Percentiles rank a stretch among this genome's conserved stretches.
These are phyloP conservation scores for Stichodactyla helianthus DNA, from an alignment of 64 coral and sea anemone species.

Conservation along the genomic window DNA sequence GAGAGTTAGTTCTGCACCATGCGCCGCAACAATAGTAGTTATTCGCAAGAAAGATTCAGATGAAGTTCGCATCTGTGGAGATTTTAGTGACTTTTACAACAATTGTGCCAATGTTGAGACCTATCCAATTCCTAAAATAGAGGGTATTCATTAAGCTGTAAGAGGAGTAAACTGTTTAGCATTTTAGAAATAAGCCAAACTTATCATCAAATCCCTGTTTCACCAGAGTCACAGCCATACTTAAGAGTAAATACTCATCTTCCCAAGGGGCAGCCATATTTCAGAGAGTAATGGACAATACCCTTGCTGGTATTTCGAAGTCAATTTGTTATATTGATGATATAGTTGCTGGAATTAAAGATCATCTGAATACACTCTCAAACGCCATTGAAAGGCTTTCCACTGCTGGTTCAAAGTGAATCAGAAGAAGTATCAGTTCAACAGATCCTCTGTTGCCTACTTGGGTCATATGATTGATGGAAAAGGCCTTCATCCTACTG, in stretches of 20 bases:
- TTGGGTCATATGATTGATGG: slow-evolving; percentile 17
- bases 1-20: slow-evolving; percentile 51
- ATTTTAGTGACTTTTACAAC: slow-evolving; percentile 53
- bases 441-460: slow-evolving; percentile 7
- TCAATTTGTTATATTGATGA: slow-evolving; percentile 35
- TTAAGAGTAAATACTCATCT: slow-evolving; percentile 51
- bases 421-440: background rate
- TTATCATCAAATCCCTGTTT: slow-evolving; percentile 56
- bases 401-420: background rate
- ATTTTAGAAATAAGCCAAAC: slow-evolving; percentile 50
- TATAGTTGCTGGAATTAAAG: slow-evolving; percentile 36
- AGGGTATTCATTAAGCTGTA: slow-evolving; percentile 49
- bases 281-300: slow-evolving; percentile 25
- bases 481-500: slow-evolving; percentile 11
- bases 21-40: slow-evolving; percentile 45
- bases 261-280: background rate
- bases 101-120: slow-evolving; percentile 44
- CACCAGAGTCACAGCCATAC: slow-evolving; percentile 28
- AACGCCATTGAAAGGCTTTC: slow-evolving; percentile 27
- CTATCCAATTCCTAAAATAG: slow-evolving; percentile 65
- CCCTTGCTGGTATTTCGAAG: background rate
- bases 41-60: slow-evolving; percentile 44
- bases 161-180: slow-evolving; percentile 44
- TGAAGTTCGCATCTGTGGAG: background rate
- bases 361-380: slow-evolving; percentile 43